Evolutionary conservation across 2,888 invertebrate genomes (phyloP).

Genomic region (Rhagonycha lutea): DNA sequence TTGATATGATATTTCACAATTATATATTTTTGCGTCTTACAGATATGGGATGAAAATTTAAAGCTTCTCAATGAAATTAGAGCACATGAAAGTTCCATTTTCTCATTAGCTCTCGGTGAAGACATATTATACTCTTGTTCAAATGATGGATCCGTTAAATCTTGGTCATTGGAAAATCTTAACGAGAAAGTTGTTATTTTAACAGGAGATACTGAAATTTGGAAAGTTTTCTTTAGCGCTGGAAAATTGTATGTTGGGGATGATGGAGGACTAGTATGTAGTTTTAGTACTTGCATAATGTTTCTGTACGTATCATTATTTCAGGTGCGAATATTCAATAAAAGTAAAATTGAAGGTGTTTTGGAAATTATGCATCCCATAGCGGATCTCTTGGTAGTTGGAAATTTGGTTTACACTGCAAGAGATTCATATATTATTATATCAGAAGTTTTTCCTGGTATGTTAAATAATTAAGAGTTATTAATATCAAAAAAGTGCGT

Average conservation of each 20-base stretch:
- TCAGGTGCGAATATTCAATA: constrained; percentile 63
- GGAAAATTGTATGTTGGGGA: constrained; percentile 63
- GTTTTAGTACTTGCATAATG: neutral
- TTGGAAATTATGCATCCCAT: constrained; percentile 67
- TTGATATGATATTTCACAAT: neutral
- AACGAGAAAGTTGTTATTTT: constrained; percentile 46
- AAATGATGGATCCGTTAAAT: constrained; percentile 65
- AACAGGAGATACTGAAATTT: constrained; percentile 55
- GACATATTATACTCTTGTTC: constrained; percentile 65
- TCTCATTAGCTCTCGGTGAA: constrained; percentile 61
- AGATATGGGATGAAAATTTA: constrained; percentile 58
- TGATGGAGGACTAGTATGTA: constrained; percentile 65
- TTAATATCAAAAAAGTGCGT: constrained; percentile 21
- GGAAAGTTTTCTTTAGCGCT: constrained; percentile 50
- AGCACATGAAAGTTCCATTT: constrained; percentile 66
- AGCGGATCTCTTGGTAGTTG: constrained; percentile 62
- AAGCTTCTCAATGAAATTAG: constrained; percentile 53
- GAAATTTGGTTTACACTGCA: constrained; percentile 63
- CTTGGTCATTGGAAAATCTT: constrained; percentile 60
- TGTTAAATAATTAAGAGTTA: constrained; percentile 4
- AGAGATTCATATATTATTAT: constrained; percentile 65
- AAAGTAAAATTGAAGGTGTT: constrained; percentile 57
- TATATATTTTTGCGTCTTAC: neutral
- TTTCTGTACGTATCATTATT: neutral
- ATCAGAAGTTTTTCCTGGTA: constrained; percentile 62